These are phyloP conservation scores for Tragelaphus scriptus DNA, from an alignment of 2,113 vertebrate genomes.

Conservation along the genomic window DNA sequence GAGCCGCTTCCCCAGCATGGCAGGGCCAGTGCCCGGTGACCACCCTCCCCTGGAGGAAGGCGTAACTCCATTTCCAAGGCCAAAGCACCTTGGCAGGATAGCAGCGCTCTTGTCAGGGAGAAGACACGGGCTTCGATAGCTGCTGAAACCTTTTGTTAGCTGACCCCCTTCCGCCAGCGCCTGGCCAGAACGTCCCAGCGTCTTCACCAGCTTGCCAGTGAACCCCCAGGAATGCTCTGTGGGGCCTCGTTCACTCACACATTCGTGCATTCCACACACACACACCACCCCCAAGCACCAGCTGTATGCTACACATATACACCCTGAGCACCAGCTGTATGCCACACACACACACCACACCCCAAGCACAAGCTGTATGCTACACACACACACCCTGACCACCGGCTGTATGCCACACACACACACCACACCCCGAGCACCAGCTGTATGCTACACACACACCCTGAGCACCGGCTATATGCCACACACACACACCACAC, in stretches of 20 bases:
- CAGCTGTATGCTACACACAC: too few species aligned
- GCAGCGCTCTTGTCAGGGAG: too few species aligned
- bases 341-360: too few species aligned
- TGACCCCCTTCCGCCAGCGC: not conserved
- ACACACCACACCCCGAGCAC: too few species aligned
- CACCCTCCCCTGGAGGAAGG: not conserved
- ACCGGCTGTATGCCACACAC: too few species aligned
- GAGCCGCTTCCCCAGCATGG: not conserved
- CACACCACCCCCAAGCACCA: not conserved
- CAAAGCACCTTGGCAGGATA: rapidly evolving
- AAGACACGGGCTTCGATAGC: rapidly evolving
- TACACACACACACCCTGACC: too few species aligned
- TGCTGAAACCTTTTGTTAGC: rapidly evolving
- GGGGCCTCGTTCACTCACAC: rapidly evolving
- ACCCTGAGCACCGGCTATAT: too few species aligned
- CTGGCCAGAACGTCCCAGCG: rapidly evolving
- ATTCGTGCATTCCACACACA: not conserved
- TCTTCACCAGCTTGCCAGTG: not conserved
- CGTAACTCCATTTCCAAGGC: not conserved
- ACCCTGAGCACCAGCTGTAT: too few species aligned
- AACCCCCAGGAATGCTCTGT: rapidly evolving
- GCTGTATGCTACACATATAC: too few species aligned
- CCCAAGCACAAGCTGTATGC: not conserved
- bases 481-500: too few species aligned
- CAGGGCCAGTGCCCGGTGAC: not conserved